Conservation (phyloP, 2,797 vertebrate species). For the Falco cherrug region DNA sequence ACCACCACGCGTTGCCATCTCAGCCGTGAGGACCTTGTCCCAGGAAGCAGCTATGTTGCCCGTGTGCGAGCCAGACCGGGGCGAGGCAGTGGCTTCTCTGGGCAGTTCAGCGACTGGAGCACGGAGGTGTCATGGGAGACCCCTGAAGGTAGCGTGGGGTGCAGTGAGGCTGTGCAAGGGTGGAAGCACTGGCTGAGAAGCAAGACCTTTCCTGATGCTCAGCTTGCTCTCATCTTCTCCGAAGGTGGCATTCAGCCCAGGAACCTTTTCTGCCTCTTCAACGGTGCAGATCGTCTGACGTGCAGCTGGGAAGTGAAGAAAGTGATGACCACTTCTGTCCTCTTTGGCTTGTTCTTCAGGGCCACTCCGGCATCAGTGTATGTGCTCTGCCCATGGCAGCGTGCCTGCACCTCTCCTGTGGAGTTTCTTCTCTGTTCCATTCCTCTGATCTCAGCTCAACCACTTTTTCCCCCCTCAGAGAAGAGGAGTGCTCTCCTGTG, state of each 20-base stretch:
- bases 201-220: not conserved
- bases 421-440: not conserved
- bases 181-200: not conserved
- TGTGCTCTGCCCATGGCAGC: not conserved
- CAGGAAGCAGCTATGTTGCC: slow-evolving; percentile 64
- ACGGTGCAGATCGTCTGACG: slow-evolving; percentile 34
- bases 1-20: not conserved
- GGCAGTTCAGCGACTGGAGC: slow-evolving; percentile 73
- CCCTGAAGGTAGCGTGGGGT: slow-evolving; percentile 58
- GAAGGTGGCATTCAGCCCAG: slow-evolving; percentile 67
- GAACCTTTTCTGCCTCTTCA: slow-evolving; percentile 76
- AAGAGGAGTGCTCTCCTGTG: slow-evolving; percentile 67
- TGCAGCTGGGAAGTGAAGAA: slow-evolving; percentile 79
- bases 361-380: not conserved
- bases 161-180: rapidly evolving
- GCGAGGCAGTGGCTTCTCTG: not conserved
- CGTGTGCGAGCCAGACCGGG: slow-evolving; percentile 53
- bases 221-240: not conserved
- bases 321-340: slow-evolving; percentile 56
- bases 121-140: slow-evolving; percentile 41
- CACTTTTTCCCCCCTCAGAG: slow-evolving; percentile 45
- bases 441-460: not conserved
- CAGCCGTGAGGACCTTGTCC: not conserved
- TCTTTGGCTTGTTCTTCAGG: slow-evolving; percentile 74
- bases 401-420: not conserved